These are phyloP conservation scores for Pungitius pungitius DNA, from an alignment of 2,113 vertebrate species.

Conservation along the genomic window DNA sequence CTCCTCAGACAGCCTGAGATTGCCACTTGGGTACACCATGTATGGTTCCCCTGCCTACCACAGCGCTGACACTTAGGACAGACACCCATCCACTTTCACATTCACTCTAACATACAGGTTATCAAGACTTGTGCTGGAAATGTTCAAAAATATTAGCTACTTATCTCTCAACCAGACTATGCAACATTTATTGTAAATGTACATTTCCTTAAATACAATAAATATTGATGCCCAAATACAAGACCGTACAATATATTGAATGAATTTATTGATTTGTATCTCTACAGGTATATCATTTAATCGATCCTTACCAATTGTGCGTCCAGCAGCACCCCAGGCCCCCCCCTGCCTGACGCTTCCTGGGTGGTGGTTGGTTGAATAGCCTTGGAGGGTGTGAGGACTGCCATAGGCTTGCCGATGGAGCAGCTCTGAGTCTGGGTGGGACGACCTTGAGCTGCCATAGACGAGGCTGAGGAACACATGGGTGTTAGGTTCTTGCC, in stretches of 20 bases:
- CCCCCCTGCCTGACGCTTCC: conserved; percentile 80
- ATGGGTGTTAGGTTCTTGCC: neutral
- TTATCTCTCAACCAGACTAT: neutral
- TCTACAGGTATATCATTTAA: neutral
- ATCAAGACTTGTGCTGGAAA: neutral
- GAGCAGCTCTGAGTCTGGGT: conserved; percentile 90
- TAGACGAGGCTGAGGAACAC: conserved; percentile 85
- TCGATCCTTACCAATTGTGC: conserved; percentile 73
- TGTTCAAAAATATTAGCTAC: neutral
- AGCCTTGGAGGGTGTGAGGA: conserved; percentile 90
- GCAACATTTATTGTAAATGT: neutral
- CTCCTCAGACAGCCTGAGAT: too few species aligned
- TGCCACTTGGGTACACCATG: neutral
- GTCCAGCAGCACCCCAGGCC: conserved; percentile 77
- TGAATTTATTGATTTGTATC: neutral
- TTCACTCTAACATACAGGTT: neutral
- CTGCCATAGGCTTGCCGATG: conserved; percentile 88
- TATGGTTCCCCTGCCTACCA: neutral
- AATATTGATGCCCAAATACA: neutral
- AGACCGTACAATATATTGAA: neutral
- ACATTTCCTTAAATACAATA: neutral
- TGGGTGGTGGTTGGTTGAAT: conserved; percentile 92
- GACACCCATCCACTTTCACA: neutral
- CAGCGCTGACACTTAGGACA: too few species aligned
- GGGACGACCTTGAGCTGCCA: conserved; percentile 89